Percentiles rank a stretch among this genome's conserved stretches.
Evolutionary conservation across 2,888 invertebrate genomes (phyloP).

Genomic region (Strigamia transsilvanica): DNA sequence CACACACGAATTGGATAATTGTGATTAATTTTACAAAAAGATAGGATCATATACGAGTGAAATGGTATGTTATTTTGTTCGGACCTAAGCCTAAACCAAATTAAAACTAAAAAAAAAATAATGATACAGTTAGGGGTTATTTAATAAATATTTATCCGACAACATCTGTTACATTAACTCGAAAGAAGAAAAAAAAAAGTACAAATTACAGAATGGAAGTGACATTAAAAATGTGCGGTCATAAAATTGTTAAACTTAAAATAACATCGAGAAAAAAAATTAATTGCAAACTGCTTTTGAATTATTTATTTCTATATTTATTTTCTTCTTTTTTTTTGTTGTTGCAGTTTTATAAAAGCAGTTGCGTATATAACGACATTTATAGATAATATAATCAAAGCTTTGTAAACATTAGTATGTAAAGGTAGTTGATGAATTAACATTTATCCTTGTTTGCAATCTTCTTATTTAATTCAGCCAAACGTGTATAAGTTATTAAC

Average conservation of each 20-base stretch:
- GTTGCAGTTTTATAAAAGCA: neutral
- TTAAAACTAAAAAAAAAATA: neutral
- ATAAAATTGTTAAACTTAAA: slow-evolving; percentile 13
- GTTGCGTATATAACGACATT: neutral
- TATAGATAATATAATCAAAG: slow-evolving; percentile 23
- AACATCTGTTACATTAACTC: slow-evolving; percentile 1
- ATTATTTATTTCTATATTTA: neutral
- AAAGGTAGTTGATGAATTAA: neutral
- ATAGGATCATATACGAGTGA: too few species aligned
- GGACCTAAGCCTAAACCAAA: neutral
- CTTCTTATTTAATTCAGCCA: slow-evolving; percentile 4
- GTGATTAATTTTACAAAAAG: too few species aligned
- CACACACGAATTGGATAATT: too few species aligned
- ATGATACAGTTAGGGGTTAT: slow-evolving; percentile 5
- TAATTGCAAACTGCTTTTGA: slow-evolving; percentile 2
- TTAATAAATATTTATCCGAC: slow-evolving; percentile 30
- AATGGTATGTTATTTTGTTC: neutral
- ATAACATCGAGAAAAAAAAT: neutral
- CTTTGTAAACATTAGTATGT: slow-evolving; percentile 3
- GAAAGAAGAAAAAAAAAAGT: neutral
- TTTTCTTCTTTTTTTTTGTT: neutral
- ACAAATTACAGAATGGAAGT: slow-evolving; percentile 9
- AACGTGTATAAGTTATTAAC: neutral
- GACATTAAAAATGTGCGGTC: slow-evolving; percentile 25
- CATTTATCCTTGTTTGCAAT: neutral